These are phyloP conservation scores for Phytoseiulus persimilis DNA, from an alignment of 2,888 invertebrate genomes.

Conservation along the genomic window DNA sequence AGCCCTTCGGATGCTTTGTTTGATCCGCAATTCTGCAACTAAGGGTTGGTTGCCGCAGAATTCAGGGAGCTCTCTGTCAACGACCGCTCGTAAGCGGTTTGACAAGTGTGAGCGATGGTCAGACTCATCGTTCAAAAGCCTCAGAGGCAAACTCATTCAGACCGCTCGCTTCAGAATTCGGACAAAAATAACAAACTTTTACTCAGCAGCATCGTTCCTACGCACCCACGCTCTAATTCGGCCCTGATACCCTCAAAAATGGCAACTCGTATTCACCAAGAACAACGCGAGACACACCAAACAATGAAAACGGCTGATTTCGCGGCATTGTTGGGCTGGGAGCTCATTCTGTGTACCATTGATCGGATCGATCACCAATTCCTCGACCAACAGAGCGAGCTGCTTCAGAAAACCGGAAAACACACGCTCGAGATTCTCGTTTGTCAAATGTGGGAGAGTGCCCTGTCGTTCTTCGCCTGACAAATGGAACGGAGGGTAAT, in stretches of 20 bases:
- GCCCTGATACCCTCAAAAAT: background rate
- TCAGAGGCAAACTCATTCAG: background rate
- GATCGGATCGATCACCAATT: too few relatives aligned
- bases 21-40: background rate
- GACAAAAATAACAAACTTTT: background rate
- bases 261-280: too few relatives aligned
- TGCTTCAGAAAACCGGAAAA: too few relatives aligned
- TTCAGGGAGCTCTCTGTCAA: background rate
- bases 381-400: too few relatives aligned
- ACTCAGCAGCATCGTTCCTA: background rate
- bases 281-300: too few relatives aligned
- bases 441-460: too few relatives aligned
- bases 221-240: background rate
- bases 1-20: background rate
- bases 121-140: background rate
- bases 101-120: constrained; percentile 5
- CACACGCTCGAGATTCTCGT: too few relatives aligned
- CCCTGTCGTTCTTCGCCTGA: too few relatives aligned
- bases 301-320: too few relatives aligned
- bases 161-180: background rate
- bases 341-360: too few relatives aligned
- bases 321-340: too few relatives aligned
- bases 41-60: background rate
- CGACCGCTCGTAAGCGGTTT: background rate
- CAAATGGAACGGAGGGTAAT: too few relatives aligned